Percentiles rank a stretch among this genome's conserved stretches.
phyloP scores from a whole-genome alignment of 2,113 vertebrate species.

The Paracanthobrama guichenoti region DNA sequence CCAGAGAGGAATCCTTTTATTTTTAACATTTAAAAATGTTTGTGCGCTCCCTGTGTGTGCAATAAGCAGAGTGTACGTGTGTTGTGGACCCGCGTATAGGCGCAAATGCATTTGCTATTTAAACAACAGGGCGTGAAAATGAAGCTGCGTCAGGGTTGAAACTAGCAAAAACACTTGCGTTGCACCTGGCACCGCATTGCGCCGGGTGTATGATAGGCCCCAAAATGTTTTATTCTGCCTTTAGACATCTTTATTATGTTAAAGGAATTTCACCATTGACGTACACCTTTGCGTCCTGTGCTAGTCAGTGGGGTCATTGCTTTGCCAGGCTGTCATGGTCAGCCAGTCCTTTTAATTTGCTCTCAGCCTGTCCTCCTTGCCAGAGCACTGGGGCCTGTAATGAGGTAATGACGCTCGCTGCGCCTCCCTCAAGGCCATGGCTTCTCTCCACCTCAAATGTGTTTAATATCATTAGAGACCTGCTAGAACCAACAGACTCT shows the following conservation, averaged over 20 bases:
- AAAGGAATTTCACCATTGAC: background rate
- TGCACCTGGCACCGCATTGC: no score
- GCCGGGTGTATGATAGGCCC: no score
- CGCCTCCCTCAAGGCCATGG: background rate
- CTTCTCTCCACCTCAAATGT: conserved; percentile 5
- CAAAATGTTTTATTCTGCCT: background rate
- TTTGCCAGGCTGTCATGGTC: conserved; percentile 41
- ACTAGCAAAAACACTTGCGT: no score
- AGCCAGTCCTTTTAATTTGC: conserved; percentile 50
- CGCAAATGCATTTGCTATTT: no score
- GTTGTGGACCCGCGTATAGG: no score
- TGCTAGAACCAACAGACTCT: conserved; percentile 7
- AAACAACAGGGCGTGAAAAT: no score
- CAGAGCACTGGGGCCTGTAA: conserved; percentile 49
- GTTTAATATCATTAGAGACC: background rate
- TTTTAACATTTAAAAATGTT: no score
- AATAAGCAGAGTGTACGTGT: no score
- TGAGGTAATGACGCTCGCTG: conserved; percentile 37
- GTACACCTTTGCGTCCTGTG: background rate
- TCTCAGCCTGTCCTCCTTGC: conserved; percentile 28
- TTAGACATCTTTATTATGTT: background rate
- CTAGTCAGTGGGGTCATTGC: conserved; percentile 23
- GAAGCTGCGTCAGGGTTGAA: no score
- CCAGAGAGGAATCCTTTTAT: no score
- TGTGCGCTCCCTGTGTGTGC: no score